Evolutionary conservation across 2,113 vertebrate species (phyloP).

Genomic region (Corythoichthys intestinalis): DNA sequence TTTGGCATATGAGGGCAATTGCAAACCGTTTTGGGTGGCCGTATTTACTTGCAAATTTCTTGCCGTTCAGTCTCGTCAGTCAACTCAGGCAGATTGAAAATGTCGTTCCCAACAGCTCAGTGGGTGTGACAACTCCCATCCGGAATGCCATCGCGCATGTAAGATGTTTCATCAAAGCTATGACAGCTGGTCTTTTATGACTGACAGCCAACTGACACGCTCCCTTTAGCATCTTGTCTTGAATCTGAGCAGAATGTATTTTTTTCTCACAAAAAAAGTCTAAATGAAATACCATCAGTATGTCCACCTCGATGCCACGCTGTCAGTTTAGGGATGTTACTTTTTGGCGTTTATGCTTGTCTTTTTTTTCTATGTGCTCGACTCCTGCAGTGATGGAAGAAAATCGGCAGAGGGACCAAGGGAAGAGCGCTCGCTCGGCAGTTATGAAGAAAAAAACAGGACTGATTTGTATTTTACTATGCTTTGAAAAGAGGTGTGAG

Average conservation of each 20-base stretch:
- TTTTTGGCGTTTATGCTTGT: neutral
- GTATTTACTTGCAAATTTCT: neutral
- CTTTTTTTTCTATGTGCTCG: neutral
- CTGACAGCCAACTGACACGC: slow-evolving; percentile 19
- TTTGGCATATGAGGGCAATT: no score
- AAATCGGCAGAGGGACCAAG: slow-evolving; percentile 40
- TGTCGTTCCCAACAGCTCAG: slow-evolving; percentile 9
- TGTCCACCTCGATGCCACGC: neutral
- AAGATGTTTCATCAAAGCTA: slow-evolving; percentile 31
- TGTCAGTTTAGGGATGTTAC: neutral
- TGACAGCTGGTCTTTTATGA: slow-evolving; percentile 15
- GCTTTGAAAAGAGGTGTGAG: slow-evolving; percentile 4
- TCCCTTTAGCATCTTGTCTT: neutral
- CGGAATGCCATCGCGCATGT: slow-evolving; percentile 32
- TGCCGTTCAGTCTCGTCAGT: slow-evolving; percentile 5
- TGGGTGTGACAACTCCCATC: slow-evolving; percentile 30
- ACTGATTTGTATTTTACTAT: slow-evolving; percentile 26
- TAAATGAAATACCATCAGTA: neutral
- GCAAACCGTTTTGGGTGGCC: no score
- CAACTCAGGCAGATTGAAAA: slow-evolving; percentile 26
- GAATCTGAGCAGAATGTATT: neutral
- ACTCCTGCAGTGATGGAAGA: slow-evolving; percentile 51
- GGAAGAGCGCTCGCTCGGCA: slow-evolving; percentile 28
- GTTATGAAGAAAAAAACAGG: slow-evolving; percentile 35
- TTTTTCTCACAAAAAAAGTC: slow-evolving; percentile 5